phyloP scores from a whole-genome alignment of 2,797 vertebrate species.

The Etheostoma perlongum region DNA sequence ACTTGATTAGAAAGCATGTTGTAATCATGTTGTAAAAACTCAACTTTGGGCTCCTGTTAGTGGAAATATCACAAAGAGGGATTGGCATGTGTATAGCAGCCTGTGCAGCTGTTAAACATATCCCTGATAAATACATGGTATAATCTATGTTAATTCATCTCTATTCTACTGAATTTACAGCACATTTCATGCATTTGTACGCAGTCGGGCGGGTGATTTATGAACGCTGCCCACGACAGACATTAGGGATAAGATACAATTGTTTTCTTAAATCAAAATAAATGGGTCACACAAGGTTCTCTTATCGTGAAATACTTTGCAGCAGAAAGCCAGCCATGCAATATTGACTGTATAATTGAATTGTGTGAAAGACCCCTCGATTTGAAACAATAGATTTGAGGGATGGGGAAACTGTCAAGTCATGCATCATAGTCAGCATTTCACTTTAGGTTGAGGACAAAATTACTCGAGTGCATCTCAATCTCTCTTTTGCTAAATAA shows the following conservation, averaged over 20 bases:
- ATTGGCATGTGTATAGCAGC: conserved; percentile 9
- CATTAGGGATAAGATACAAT: conserved; percentile 85
- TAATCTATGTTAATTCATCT: conserved; percentile 73
- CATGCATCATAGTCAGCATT: conserved; percentile 81
- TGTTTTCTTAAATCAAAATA: conserved; percentile 88
- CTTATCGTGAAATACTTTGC: conserved; percentile 84
- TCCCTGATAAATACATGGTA: conserved; percentile 62
- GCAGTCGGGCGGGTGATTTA: conserved; percentile 72
- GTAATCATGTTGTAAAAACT: conserved; percentile 18
- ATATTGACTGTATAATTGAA: conserved; percentile 87
- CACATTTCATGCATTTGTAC: conserved; percentile 46
- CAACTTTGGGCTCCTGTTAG: conserved; percentile 44
- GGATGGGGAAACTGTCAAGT: conserved; percentile 81
- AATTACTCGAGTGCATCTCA: conserved; percentile 69
- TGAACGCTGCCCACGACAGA: conserved; percentile 75
- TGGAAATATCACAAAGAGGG: conserved; percentile 9
- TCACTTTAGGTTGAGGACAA: conserved; percentile 71
- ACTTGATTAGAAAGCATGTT: conserved; percentile 45
- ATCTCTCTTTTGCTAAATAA: conserved; percentile 57
- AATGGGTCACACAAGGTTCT: conserved; percentile 87
- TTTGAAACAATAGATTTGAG: conserved; percentile 86
- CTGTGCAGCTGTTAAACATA: conserved; percentile 25
- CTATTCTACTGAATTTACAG: conserved; percentile 51
- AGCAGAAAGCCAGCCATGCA: conserved; percentile 77
- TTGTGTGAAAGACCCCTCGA: conserved; percentile 80